phyloP scores from a whole-genome alignment of 2,888 invertebrate genomes.

The Athrips mouffetella region DNA sequence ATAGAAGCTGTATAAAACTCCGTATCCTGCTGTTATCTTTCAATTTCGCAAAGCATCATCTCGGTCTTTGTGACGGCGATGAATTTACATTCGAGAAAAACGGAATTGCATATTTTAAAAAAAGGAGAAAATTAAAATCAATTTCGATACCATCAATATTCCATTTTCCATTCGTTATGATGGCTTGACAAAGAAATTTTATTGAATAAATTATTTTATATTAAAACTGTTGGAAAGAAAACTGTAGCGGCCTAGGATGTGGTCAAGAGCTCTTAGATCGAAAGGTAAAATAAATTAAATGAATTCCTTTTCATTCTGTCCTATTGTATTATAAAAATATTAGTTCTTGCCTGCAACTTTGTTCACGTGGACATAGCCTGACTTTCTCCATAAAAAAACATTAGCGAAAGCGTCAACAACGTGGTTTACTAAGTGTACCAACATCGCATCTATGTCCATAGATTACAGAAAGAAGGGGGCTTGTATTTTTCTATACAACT shows the following conservation, averaged over 20 bases:
- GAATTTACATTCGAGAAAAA: conserved; percentile 28
- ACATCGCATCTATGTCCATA: too few species aligned
- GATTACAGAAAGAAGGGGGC: too few species aligned
- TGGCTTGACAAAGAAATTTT: conserved; percentile 64
- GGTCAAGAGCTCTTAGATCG: too few species aligned
- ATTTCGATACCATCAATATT: conserved; percentile 62
- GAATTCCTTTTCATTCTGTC: too few species aligned
- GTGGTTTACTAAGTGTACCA: too few species aligned
- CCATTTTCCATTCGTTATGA: conserved; percentile 60
- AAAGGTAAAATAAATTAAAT: too few species aligned
- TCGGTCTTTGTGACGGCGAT: conserved; percentile 10
- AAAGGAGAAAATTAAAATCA: conserved; percentile 50
- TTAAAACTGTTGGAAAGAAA: conserved; percentile 54
- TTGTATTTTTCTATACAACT: too few species aligned
- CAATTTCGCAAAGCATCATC: conserved; percentile 15
- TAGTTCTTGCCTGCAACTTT: too few species aligned
- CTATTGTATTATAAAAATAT: too few species aligned
- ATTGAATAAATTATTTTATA: conserved; percentile 70
- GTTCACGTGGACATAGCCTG: too few species aligned
- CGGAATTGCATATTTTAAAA: conserved; percentile 43
- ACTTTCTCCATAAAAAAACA: too few species aligned
- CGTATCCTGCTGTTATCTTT: conserved; percentile 15
- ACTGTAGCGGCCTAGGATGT: conserved; percentile 17
- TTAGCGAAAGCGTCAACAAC: too few species aligned
- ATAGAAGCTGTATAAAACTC: neutral